Evolutionary conservation across 2,888 invertebrate species (phyloP), one percentile per base, ranked within the genome.

Genomic region (Macrophya annulata): DNA sequence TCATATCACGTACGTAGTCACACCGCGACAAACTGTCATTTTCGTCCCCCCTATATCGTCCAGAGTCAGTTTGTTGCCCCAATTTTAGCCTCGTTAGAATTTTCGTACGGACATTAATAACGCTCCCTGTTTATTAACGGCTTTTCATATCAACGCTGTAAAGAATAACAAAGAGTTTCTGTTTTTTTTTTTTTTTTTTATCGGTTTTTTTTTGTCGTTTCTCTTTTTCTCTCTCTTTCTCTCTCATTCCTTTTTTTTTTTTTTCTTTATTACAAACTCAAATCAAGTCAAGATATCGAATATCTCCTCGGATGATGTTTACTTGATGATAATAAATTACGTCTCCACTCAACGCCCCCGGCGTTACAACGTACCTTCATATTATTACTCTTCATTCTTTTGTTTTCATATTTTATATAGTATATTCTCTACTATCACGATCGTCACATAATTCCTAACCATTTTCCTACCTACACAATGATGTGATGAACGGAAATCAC

Each of bases 401-500:
- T 21, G 37, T 77, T 51, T 55, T 77, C 48, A 31, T 55, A 45
- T 76, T 25, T 31, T 31, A 17, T 37, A 37, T 55, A n/a, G n/a
- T n/a, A 15, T n/a, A 15, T n/a, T 40, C 43, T 21, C 43, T 8
- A 43, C 25, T 45, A 45, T 72, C 72, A 72, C n/a, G 72, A 72
- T 72, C 72, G 72, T 72, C 72, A 43, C 72, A 72, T 72, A 43
- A 40, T 21, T 72, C 21, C 43, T 45, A 72, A 5, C 45, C 72
- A 43, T 72, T 40, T 45, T 17, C 21, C 25, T 21, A 72, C 43
- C 17, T 77, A 77, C 51, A 17, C 40, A 62, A 62, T 62, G 43
- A 59, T 81, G 79, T 40, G 79, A 81, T 81, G 59, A 62, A 81
- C 79, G 79, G 62, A 81, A 81, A 81, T 81, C 79, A 81, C 79